Evolutionary conservation across 2,113 vertebrate species (phyloP), one percentile per base, ranked within the genome.

Genomic region (Pogonocichla stellata): DNA sequence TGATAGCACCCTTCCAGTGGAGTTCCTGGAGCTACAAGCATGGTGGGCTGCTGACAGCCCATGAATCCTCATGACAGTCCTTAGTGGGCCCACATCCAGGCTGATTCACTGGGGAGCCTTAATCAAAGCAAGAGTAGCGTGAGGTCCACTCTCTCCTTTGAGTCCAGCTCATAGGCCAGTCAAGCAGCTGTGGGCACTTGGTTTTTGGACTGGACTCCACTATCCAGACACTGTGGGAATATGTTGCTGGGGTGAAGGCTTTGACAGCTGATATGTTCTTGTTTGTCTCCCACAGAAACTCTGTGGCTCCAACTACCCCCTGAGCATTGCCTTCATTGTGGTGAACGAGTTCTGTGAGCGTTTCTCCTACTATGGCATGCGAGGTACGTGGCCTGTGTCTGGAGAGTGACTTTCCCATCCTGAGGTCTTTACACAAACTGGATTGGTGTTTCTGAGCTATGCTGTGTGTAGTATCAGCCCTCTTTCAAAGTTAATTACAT

Each of bases 291-390:
- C 42, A 42, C 64, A 99, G 99, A 99, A 98, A 98, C 70, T 99
- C 57, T 99, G 98, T 97, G 99, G 99, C 28, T 99, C 99, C 93
- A 99, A 99, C 82, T 99, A 99, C 75, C 99, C 99, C 8, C 43
- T 98, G 80, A 99, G 99, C 98, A 99, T 99, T 85, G 97, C 98
- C 91, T 99, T 99, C 97, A 98, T 99, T 7, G 98, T 99, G 94
- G 99, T 99, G 96, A 99, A 99, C 3, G 99, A 99, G 97, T 99
- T 99, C 98, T 99, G 99, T 0, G 99, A 99, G 78, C 98, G 99
- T 31, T 99, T 99, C 98, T 99, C 99, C 96, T 99, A 99, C 98
- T 99, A 99, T 99, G 99, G 99, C 97, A 99, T 99, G 99, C 99
- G 98, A 99, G 99, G 99, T 99, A 98, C 78, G 90, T 84, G 67